A percentile compares a stretch with the other conserved stretches of the same genome.
phyloP scores from a whole-genome alignment of 1,140 invertebrate genomes.

The Apis cerana region DNA sequence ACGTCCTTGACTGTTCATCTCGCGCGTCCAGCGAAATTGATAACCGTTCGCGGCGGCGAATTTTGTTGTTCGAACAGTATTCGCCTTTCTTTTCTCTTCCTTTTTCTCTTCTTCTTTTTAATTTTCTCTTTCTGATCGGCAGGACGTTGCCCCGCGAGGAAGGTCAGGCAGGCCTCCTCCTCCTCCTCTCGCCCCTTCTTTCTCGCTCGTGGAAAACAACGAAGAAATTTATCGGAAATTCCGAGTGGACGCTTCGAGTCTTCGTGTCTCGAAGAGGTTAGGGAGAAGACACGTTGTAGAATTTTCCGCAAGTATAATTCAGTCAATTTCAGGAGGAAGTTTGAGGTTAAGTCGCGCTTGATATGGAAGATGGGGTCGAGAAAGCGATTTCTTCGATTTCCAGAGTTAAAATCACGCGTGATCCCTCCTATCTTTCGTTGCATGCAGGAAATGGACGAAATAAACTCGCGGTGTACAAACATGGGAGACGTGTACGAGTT shows the following conservation, averaged over 20 bases:
- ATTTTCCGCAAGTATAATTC: too few species aligned
- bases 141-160: constrained; percentile 26
- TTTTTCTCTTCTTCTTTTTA: not conserved
- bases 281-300: too few species aligned
- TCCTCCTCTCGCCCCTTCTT: too few species aligned
- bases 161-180: constrained; percentile 15
- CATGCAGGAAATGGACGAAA: not conserved
- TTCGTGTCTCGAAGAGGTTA: too few species aligned
- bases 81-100: too few species aligned
- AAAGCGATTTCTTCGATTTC: not conserved
- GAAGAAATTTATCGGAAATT: not conserved
- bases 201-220: not conserved
- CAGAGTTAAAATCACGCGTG: not conserved
- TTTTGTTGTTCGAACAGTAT: too few species aligned
- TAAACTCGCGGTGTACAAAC: too few species aligned
- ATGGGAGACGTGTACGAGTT: not conserved
- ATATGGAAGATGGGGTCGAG: too few species aligned
- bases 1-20: constrained; percentile 75
- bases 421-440: not conserved
- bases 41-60: constrained; percentile 55
- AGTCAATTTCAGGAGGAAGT: too few species aligned
- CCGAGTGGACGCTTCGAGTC: not conserved
- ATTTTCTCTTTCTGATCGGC: not conserved
- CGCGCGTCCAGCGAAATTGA: constrained; percentile 62
- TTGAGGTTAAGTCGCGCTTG: too few species aligned